These are phyloP conservation scores for Lasioglossum pauxillum DNA, from an alignment of 2,888 invertebrate genomes.

Conservation along the genomic window DNA sequence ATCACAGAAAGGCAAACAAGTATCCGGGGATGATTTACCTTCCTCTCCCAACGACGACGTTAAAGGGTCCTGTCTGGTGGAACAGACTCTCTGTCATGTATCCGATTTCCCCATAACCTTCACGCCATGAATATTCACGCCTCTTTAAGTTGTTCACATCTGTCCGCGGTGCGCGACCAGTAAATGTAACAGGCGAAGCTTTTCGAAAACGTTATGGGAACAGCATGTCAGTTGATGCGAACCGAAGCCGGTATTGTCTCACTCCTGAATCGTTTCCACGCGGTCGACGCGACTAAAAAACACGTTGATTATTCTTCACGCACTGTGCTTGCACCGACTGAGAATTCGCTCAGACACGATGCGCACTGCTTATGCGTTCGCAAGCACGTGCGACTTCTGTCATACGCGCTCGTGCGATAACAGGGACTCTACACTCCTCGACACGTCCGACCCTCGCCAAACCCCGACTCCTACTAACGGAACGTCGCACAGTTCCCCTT, in stretches of 20 bases:
- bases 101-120: constrained; percentile 63
- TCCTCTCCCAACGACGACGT: constrained; percentile 31
- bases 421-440: constrained; percentile 39
- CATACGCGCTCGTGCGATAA: constrained; percentile 57
- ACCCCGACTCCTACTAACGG: constrained; percentile 74
- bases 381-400: constrained; percentile 64
- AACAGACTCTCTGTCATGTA: constrained; percentile 44
- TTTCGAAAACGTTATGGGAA: constrained; percentile 14
- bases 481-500: constrained; percentile 62
- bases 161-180: constrained; percentile 8
- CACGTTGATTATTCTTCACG: background rate
- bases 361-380: constrained; percentile 12
- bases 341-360: background rate
- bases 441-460: constrained; percentile 65
- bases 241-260: constrained; percentile 3
- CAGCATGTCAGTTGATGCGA: constrained; percentile 34
- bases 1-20: background rate
- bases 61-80: constrained; percentile 32
- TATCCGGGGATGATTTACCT: constrained; percentile 45
- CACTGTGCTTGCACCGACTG: constrained; percentile 13
- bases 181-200: constrained; percentile 18
- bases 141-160: constrained; percentile 27
- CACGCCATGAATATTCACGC: constrained; percentile 53
- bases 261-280: background rate
- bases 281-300: background rate